Conservation (phyloP, 2,888 invertebrate genomes). For the Agrochola lota region DNA sequence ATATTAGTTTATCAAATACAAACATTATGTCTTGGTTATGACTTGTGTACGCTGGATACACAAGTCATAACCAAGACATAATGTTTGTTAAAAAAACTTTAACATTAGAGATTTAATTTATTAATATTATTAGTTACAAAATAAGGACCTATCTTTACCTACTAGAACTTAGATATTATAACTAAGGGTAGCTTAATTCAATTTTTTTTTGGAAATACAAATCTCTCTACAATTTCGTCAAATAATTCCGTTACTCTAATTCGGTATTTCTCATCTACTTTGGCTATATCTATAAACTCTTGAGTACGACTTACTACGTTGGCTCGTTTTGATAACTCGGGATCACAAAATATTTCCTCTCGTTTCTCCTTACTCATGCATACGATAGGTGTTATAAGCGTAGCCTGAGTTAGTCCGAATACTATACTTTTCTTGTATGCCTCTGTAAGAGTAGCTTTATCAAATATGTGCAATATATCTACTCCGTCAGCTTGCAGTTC, state of each 20-base stretch:
- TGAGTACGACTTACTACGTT: conserved; percentile 79
- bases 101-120: too few relatives aligned
- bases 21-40: too few relatives aligned
- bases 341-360: conserved; percentile 76
- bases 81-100: background rate
- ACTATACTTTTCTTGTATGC: conserved; percentile 79
- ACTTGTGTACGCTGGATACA: background rate
- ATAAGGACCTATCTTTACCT: too few relatives aligned
- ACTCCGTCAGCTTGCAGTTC: conserved; percentile 81
- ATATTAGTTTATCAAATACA: conserved; percentile 3
- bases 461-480: conserved; percentile 72
- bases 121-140: too few relatives aligned
- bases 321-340: conserved; percentile 70
- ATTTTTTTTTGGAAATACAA: conserved; percentile 68
- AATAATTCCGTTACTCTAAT: conserved; percentile 88
- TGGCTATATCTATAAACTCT: conserved; percentile 79
- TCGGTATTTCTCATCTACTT: conserved; percentile 76
- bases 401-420: conserved; percentile 83
- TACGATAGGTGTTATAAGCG: conserved; percentile 80
- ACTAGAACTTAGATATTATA: too few relatives aligned
- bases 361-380: conserved; percentile 74
- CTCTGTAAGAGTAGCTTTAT: conserved; percentile 68
- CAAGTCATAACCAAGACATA: conserved; percentile 13
- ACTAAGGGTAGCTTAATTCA: too few relatives aligned
- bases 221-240: conserved; percentile 90